A percentile compares a stretch with the other conserved stretches of the same genome.
These are phyloP conservation scores for Noctuana brunneofusca DNA, from an alignment of 2,888 invertebrate species.

Conservation along the genomic window DNA sequence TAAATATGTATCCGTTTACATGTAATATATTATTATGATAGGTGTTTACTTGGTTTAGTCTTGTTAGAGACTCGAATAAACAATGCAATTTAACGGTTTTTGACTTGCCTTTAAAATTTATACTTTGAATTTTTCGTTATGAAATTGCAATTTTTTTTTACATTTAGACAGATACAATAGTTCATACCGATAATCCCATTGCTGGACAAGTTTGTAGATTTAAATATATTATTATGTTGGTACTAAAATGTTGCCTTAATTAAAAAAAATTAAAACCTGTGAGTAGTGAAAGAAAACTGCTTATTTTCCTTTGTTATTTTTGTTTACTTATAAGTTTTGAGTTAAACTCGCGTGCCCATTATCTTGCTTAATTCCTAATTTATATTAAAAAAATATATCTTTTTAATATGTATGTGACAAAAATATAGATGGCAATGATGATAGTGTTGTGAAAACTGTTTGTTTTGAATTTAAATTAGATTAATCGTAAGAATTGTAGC, in stretches of 20 bases:
- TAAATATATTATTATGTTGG: too few relatives aligned
- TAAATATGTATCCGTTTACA: constrained; percentile 44
- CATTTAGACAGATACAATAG: not conserved
- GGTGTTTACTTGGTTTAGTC: constrained; percentile 41
- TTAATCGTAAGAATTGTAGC: constrained; percentile 15
- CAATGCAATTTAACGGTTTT: constrained; percentile 46
- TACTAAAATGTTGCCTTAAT: constrained; percentile 18
- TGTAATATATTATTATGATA: constrained; percentile 35
- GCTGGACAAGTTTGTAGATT: too few relatives aligned
- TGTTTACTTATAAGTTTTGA: constrained; percentile 53
- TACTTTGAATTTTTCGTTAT: constrained; percentile 27
- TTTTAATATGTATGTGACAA: constrained; percentile 51
- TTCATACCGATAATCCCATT: too few relatives aligned
- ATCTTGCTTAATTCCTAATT: constrained; percentile 69
- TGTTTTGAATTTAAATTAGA: constrained; percentile 20
- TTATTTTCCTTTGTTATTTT: constrained; percentile 44
- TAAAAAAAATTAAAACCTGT: constrained; percentile 16
- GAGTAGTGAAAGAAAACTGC: not conserved
- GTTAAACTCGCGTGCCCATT: constrained; percentile 73
- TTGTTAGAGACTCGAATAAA: constrained; percentile 60
- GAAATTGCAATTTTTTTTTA: not conserved
- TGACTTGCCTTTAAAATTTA: constrained; percentile 62
- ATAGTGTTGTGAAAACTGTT: constrained; percentile 31
- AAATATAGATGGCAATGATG: constrained; percentile 48
- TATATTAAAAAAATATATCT: constrained; percentile 50